Evolutionary conservation across 2,797 vertebrate genomes (phyloP).

Genomic region (Lutjanus argentimaculatus): DNA sequence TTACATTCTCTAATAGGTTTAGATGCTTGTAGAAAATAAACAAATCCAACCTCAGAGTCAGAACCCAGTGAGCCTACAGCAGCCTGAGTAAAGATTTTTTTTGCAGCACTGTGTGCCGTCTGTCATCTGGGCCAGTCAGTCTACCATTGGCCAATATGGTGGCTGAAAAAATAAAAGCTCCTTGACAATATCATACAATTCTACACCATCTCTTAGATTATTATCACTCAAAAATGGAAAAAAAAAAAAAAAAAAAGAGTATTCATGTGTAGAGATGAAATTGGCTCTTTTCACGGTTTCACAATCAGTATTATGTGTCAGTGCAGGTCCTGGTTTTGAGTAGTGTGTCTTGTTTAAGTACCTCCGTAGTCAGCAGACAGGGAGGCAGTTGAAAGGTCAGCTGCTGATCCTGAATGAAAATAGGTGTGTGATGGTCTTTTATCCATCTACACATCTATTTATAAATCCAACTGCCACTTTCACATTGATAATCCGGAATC

Average conservation of each 20-base stretch:
- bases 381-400: neutral
- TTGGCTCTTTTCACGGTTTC: neutral
- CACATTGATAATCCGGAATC: neutral
- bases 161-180: neutral
- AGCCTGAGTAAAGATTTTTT: conserved; percentile 20
- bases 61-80: conserved; percentile 10
- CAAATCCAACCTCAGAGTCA: conserved; percentile 38
- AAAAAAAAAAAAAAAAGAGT: neutral
- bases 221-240: neutral
- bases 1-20: conserved; percentile 43
- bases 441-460: neutral
- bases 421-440: neutral
- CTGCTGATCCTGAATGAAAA: neutral
- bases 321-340: neutral
- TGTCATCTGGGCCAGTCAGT: conserved; percentile 1
- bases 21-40: conserved; percentile 48
- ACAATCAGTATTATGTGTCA: neutral
- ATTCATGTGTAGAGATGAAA: neutral
- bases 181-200: neutral
- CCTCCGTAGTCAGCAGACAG: neutral
- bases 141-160: neutral
- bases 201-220: neutral
- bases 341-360: neutral
- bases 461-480: neutral
- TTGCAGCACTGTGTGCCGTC: neutral